Base-by-base conservation (phyloP, 2,888 invertebrate genomes). In the Lithophane leautieri region DNA sequence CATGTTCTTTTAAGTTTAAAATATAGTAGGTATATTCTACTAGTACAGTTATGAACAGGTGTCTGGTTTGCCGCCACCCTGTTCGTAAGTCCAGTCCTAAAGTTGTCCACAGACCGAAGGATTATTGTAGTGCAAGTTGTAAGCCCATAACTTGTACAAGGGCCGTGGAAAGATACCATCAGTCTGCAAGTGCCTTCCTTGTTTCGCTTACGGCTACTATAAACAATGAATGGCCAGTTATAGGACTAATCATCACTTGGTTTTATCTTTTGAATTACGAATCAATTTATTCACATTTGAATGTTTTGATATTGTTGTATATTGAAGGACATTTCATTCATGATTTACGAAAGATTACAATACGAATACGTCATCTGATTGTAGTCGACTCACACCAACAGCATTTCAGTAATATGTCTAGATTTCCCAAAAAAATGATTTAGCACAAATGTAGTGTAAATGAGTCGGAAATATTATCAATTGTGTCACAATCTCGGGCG, bases 381-480 rank as follows among this genome's bases (percentile, higher is more conserved):
- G 50, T 14, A 12, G 61, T n/a, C 40, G n/a, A 54, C 2, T 56
- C 14, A 62, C 56, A 61, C 11, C 22, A 34, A 40, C 19, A 44
- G 8, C 2, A 61, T 72, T 73, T 70, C 28, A 14, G 81, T 63
- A 84, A 63, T 60, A 42, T 7, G 9, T 0, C 7, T 22, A 14
- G 1, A 42, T 44, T 76, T 68, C 76, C 14, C 12, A 61, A 74
- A 62, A 50, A 62, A 62, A 8, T 70, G 69, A 73, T 61, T 60
- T 52, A 12, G 1, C 56, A 56, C 7, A 40, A 28, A 73, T 73
- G 42, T 66, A 73, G 77, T 70, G 77, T 71, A 63, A 79, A 62
- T 79, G 58, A 65, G 44, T 78, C 42, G 34, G n/a, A 73, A 73
- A 76, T 68, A 19, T 78, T 76, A 78, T 76, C 66, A 58, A 71